Evolutionary conservation across 2,113 vertebrate species (phyloP).

Genomic region (Athene cunicularia): DNA sequence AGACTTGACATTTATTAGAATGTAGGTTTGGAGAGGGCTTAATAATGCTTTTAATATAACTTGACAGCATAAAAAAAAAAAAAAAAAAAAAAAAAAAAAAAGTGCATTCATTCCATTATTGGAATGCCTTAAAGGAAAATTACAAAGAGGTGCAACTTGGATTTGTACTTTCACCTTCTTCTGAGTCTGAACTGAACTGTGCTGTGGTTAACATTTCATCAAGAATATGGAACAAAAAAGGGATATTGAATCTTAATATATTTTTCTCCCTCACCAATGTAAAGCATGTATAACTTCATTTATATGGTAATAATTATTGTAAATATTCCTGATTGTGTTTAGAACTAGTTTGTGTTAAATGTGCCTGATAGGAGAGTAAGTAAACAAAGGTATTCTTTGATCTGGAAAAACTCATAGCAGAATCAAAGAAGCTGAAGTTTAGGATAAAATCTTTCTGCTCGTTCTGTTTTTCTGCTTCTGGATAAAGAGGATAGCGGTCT

Average conservation of each 20-base stretch:
- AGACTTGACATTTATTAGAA: constrained; percentile 27
- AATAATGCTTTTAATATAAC: background rate
- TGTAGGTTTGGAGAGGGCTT: background rate
- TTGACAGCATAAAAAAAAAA: background rate
- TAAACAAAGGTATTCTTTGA: background rate
- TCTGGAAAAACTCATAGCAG: background rate
- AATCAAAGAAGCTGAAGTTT: background rate
- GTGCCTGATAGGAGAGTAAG: background rate
- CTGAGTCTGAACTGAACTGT: background rate
- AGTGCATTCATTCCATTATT: background rate
- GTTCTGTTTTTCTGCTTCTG: background rate
- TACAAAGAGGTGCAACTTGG: background rate
- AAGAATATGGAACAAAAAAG: background rate
- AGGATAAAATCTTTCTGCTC: background rate
- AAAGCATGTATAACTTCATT: background rate
- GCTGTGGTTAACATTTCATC: background rate
- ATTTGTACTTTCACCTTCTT: background rate
- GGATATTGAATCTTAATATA: background rate
- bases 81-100: background rate
- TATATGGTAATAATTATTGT: background rate
- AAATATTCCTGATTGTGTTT: background rate
- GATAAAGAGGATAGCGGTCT: background rate
- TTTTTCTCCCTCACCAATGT: background rate
- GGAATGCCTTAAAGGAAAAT: background rate
- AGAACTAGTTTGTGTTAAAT: background rate